These are phyloP conservation scores for Anastatus disparis DNA, from an alignment of 1,140 invertebrate species.

Conservation along the genomic window DNA sequence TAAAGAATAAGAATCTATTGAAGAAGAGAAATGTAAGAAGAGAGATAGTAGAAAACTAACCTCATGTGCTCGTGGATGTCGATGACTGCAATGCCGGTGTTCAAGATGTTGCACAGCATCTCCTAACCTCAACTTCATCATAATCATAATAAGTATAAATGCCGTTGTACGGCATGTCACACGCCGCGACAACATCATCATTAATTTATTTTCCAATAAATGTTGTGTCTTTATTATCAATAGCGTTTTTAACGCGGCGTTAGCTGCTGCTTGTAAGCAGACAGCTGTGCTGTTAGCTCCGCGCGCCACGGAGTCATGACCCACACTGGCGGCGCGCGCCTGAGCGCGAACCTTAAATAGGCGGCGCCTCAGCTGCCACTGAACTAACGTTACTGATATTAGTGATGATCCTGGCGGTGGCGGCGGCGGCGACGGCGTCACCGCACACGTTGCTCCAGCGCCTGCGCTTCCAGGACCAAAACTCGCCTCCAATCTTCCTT, in stretches of 20 bases:
- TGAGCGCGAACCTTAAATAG: constrained; percentile 25
- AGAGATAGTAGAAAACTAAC: constrained; percentile 53
- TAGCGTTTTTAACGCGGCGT: not conserved
- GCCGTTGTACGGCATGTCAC: constrained; percentile 48
- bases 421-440: not conserved
- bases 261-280: no score
- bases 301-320: constrained; percentile 34
- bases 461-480: not conserved
- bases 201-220: no score
- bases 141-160: constrained; percentile 62
- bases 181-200: not conserved
- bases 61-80: constrained; percentile 68
- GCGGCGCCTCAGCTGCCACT: constrained; percentile 29
- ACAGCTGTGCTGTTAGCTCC: constrained; percentile 1
- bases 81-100: constrained; percentile 66
- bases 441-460: not conserved
- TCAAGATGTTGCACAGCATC: constrained; percentile 54
- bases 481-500: no score
- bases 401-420: not conserved
- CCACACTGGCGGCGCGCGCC: constrained; percentile 24
- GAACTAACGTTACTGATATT: not conserved
- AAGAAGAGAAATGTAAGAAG: not conserved
- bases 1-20: no score
- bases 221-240: not conserved
- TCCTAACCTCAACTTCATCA: not conserved